Conservation (phyloP, 2,797 vertebrate species). For the Glyptemys insculpta region DNA sequence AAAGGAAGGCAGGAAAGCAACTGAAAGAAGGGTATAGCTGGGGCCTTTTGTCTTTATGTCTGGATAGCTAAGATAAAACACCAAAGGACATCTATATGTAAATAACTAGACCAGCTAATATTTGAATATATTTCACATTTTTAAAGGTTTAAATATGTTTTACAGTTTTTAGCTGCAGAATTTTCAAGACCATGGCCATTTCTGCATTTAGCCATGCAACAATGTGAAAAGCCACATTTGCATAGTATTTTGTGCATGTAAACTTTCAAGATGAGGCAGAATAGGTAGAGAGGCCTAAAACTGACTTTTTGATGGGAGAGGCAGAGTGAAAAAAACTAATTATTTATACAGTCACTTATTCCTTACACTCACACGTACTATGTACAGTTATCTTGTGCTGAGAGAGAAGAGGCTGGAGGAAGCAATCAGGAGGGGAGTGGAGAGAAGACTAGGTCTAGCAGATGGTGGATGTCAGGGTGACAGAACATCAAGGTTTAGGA, state of each 20-base stretch:
- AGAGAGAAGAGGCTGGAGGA: neutral
- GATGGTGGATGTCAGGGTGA: neutral
- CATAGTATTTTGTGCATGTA: neutral
- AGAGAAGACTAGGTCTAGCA: neutral
- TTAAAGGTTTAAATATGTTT: conserved; percentile 7
- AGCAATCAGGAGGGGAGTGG: neutral
- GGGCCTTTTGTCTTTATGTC: neutral
- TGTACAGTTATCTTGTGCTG: neutral
- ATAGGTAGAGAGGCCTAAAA: neutral
- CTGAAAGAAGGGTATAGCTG: neutral
- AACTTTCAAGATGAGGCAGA: neutral
- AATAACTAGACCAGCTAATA: neutral
- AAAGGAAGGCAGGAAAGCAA: neutral
- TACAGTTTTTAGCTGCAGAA: conserved; percentile 11
- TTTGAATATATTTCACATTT: neutral
- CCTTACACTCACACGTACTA: neutral
- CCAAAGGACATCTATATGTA: neutral
- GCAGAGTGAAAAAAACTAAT: neutral
- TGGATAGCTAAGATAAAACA: neutral
- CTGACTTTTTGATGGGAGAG: neutral
- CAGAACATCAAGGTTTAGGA: neutral
- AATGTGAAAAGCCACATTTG: neutral
- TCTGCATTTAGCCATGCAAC: neutral
- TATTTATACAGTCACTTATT: neutral
- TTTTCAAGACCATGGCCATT: neutral